Evolutionary conservation across 2,888 invertebrate species (phyloP).

Genomic region (Oxyteleia sp.): DNA sequence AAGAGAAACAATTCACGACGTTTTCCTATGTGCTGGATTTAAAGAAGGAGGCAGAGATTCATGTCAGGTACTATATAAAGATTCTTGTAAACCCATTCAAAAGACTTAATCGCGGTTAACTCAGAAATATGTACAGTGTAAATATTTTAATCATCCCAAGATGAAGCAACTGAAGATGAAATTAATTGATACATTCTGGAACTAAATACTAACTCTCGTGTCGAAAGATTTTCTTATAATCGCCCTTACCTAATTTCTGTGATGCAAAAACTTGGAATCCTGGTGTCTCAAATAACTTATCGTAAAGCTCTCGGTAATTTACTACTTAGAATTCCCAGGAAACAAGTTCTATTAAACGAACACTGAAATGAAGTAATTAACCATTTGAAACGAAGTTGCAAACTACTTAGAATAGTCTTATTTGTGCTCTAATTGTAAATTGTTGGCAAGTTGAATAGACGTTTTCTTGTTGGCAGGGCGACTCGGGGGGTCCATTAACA

Average conservation of each 20-base stretch:
- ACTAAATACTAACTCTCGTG: constrained; percentile 8
- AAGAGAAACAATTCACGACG: constrained; percentile 97
- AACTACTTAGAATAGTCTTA: constrained; percentile 18
- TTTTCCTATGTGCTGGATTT: constrained; percentile 97
- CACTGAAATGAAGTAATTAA: constrained; percentile 32
- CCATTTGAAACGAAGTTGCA: constrained; percentile 13
- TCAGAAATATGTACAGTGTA: too few species aligned
- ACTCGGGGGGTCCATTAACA: constrained; percentile 96
- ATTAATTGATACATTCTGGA: background rate
- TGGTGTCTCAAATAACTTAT: constrained; percentile 12
- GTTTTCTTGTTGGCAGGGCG: constrained; percentile 86
- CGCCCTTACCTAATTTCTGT: constrained; percentile 13
- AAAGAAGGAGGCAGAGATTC: constrained; percentile 93
- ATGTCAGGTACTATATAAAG: constrained; percentile 88
- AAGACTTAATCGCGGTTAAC: too few species aligned
- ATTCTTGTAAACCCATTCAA: too few species aligned
- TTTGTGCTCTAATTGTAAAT: constrained; percentile 36
- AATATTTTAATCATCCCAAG: too few species aligned
- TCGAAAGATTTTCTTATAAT: constrained; percentile 30
- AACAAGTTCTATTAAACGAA: constrained; percentile 18
- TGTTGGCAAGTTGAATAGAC: constrained; percentile 34
- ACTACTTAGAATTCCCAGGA: background rate
- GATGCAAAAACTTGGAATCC: constrained; percentile 2
- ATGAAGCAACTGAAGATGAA: constrained; percentile 5
- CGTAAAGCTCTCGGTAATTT: constrained; percentile 25